phyloP scores from a whole-genome alignment of 1,140 invertebrate species.

The Dinoponera quadriceps region DNA sequence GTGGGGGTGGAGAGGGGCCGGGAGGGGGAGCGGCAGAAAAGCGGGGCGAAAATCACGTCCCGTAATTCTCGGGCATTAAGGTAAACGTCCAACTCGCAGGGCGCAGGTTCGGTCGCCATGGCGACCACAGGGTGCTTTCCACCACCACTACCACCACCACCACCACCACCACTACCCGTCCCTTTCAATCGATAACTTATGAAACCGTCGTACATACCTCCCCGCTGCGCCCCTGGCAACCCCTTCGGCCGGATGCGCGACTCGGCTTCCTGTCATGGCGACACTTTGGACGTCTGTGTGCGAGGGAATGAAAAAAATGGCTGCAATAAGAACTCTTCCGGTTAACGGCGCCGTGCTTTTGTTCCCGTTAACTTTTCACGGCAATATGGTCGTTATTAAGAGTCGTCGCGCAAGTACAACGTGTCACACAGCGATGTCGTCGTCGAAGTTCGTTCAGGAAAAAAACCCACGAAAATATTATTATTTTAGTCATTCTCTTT shows the following conservation, averaged over 20 bases:
- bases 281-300: constrained; percentile 37
- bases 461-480: too few relatives aligned
- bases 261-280: constrained; percentile 75
- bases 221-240: constrained; percentile 29
- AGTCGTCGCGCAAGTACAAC: too few relatives aligned
- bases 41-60: constrained; percentile 82
- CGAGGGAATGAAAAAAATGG: background rate
- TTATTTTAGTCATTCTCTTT: too few relatives aligned
- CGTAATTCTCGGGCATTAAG: constrained; percentile 85
- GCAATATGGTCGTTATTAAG: too few relatives aligned
- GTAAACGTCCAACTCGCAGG: constrained; percentile 82
- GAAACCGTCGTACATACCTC: constrained; percentile 80
- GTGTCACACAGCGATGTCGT: too few relatives aligned
- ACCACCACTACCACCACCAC: constrained; percentile 74
- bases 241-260: constrained; percentile 63
- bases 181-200: constrained; percentile 85
- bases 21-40: constrained; percentile 64
- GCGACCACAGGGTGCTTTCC: constrained; percentile 73
- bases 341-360: background rate
- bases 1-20: constrained; percentile 40
- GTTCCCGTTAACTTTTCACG: background rate
- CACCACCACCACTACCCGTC: constrained; percentile 77
- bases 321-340: constrained; percentile 1
- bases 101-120: constrained; percentile 84
- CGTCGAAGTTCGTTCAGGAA: too few relatives aligned